phyloP scores from a whole-genome alignment of 2,113 vertebrate genomes.

The Eclectus roratus region DNA sequence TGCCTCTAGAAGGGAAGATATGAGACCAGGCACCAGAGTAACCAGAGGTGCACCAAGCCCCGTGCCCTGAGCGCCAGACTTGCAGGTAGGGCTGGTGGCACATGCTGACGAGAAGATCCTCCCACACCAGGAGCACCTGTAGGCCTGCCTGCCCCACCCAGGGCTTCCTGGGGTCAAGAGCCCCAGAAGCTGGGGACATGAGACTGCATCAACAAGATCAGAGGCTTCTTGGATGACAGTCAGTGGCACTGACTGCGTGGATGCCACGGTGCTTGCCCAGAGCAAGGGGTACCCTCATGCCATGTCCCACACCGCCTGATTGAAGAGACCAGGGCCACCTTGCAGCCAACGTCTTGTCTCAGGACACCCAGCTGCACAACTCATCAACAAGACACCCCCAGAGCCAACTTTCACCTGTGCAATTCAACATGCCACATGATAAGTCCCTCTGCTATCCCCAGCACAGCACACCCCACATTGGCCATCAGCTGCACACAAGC shows the following conservation, averaged over 20 bases:
- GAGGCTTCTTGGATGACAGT: background rate
- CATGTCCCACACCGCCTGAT: rapidly evolving
- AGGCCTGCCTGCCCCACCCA: background rate
- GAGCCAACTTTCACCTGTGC: background rate
- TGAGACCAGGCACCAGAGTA: background rate
- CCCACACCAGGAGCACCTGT: background rate
- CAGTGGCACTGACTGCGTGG: rapidly evolving
- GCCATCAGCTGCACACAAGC: background rate
- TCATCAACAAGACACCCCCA: background rate
- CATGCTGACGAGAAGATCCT: background rate
- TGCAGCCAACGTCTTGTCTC: background rate
- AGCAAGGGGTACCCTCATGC: background rate
- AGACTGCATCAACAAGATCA: background rate
- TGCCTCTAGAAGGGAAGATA: background rate
- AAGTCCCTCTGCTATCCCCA: background rate
- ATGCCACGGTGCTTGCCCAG: background rate
- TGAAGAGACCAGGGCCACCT: background rate
- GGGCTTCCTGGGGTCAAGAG: background rate
- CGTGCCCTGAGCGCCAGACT: background rate
- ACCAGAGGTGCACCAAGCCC: background rate
- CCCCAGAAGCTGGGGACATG: background rate
- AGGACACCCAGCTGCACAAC: background rate
- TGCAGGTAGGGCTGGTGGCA: background rate
- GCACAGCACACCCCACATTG: background rate
- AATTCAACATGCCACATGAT: background rate